Base-by-base conservation (phyloP, 1,140 invertebrate species). In the Drosophila sulfurigaster region DNA sequence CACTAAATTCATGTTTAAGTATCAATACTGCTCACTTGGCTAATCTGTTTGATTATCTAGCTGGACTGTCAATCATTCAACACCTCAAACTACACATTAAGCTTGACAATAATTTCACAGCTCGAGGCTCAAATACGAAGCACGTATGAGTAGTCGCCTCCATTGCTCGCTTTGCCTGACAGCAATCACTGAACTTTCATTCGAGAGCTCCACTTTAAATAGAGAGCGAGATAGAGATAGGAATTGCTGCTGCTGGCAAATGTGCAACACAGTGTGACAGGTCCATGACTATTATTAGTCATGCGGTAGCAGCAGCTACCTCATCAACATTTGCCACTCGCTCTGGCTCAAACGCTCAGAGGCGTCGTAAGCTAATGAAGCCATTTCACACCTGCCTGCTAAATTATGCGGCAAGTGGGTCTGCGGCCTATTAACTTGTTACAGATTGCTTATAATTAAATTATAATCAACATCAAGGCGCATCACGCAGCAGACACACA, bases 391-490 rank as follows among this genome's bases (percentile, higher is more conserved):
- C 83, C 83, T 88, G 83, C 83, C 83, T 72, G 79, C 70, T 66
- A 87, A 85, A 86, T 80, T 79, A 78, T 80, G 69, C 82, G 79
- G 69, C 56, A 57, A 28, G 67, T 64, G 62, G 6, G 79, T 73
- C 78, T 69, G 64, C 59, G 20, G 63, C 67, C 81, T 71, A 89
- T 88, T 88, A 85, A 85, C 78, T 76, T 75, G 85, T 85, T 88
- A 81, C 85, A 89, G 81, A 89, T 89, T 89, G 81, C 78, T 85
- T 88, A 88, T 88, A 88, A 88, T 89, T 88, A 89, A 88, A 88
- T 88, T 88, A 88, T 88, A 88, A 88, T 89, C 81, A 88, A 89
- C 74, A 78, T 74, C 69, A 58, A 75, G 72, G 73, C 80, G 57
- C 76, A 67, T 65, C 45, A 56, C 28, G 46, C 65, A 72, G 46